Conservation (phyloP, 1,140 invertebrate species). For the Myzus persicae region DNA sequence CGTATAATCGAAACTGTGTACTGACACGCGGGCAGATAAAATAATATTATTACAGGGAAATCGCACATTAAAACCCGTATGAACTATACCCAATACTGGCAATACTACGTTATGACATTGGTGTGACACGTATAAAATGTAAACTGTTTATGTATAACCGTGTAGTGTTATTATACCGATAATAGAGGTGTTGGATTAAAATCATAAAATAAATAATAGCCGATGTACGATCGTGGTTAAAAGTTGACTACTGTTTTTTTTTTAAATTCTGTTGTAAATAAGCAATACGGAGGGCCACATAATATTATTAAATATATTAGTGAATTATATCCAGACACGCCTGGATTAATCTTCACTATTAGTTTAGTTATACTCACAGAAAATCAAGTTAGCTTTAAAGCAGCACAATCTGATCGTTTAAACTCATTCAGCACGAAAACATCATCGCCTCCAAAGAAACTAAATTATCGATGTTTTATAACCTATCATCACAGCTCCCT, state of each 20-base stretch:
- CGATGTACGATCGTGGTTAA: background rate
- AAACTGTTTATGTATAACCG: background rate
- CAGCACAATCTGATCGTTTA: background rate
- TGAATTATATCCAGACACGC: background rate
- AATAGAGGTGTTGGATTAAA: background rate
- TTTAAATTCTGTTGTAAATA: background rate
- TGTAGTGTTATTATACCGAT: background rate
- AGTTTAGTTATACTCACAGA: background rate
- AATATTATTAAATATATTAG: background rate
- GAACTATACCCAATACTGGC: background rate
- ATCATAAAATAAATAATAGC: background rate
- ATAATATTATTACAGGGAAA: slow-evolving; percentile 9
- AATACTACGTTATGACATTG: background rate
- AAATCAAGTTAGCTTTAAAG: background rate
- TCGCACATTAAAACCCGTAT: background rate
- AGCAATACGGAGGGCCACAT: background rate
- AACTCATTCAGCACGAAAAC: background rate
- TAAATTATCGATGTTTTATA: background rate
- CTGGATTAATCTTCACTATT: background rate
- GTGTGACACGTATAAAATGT: background rate
- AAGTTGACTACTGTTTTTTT: background rate
- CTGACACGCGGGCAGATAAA: background rate
- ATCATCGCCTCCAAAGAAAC: background rate
- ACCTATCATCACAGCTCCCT: background rate
- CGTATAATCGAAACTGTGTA: background rate